Evolutionary conservation across 1,140 invertebrate genomes (phyloP), one percentile per base, ranked within the genome.

Genomic region (Bombus waltoni): DNA sequence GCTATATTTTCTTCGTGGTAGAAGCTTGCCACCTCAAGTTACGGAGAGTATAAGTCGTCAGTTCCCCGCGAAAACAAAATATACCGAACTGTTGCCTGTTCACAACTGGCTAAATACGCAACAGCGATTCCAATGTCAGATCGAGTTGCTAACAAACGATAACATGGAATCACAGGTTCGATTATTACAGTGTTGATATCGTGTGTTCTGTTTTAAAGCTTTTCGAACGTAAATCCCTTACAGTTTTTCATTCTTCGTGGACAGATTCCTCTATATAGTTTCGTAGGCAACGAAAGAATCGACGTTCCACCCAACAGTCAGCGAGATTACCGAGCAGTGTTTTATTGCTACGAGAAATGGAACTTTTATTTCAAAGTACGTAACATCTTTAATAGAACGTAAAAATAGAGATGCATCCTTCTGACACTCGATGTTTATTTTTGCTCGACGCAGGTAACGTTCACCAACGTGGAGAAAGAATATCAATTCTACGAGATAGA

Each of bases 401-500:
- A 53, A 53, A 53, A 53, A 53, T 53, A 53, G 47, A 53, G 47
- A 53, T 22, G 47, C 8, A 53, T 53, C 47, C 6, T 53, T 53
- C 47, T 53, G 47, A 22, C 18, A 8, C 18, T 8, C 47, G 47
- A 53, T 53, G 47, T 68, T 25, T 3, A 71, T 62, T 75, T 44
- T 47, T 44, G n/a, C 3, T 18, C 5, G 4, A 38, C 84, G 4
- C 40, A 93, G 92, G 53, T 92, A 62, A 92, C 80, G 32, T 93
- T 93, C n/a, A 87, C 76, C 1, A 92, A 89, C 38, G 42, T 83
- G 3, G 83, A 89, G 13, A 74, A 78, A 2, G 91, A 93, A 47
- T 90, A 88, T 76, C 89, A 93, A 89, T 91, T 86, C 66, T 93
- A 92, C 40, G 88, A 93, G 28, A 75, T 93, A 3, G 87, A 93